Conservation (phyloP, 2,797 vertebrate genomes). For the Ceryle rudis region DNA sequence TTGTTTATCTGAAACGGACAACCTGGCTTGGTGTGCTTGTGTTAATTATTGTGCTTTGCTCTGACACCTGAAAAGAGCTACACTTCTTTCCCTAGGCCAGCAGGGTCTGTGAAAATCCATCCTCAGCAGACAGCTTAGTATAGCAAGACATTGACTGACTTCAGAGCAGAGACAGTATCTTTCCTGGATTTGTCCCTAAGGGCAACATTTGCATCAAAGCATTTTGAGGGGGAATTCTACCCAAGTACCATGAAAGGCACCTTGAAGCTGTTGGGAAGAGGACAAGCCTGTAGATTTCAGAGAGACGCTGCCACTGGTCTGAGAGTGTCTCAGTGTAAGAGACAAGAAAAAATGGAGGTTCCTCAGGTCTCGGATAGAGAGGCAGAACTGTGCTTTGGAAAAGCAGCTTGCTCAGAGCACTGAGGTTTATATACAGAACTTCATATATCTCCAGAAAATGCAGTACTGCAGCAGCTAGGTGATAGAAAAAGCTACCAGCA, state of each 20-base stretch:
- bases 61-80: not conserved
- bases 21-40: not conserved
- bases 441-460: not conserved
- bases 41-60: constrained; percentile 34
- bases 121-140: constrained; percentile 18
- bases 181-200: not conserved
- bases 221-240: constrained; percentile 2
- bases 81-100: not conserved
- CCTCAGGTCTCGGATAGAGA: not conserved
- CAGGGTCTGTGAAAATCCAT: not conserved
- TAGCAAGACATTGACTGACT: not conserved
- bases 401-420: constrained; percentile 13
- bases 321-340: not conserved
- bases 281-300: not conserved
- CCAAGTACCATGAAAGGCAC: not conserved
- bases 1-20: constrained; percentile 32
- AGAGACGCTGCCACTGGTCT: not conserved
- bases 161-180: not conserved
- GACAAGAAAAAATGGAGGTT: not conserved
- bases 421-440: not conserved
- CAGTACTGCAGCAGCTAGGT: not conserved
- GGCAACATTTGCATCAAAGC: constrained; percentile 22
- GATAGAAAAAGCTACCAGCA: constrained; percentile 1
- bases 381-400: not conserved
- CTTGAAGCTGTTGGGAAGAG: not conserved